A percentile compares a stretch with the other conserved stretches of the same genome.
phyloP scores from a whole-genome alignment of 2,797 vertebrate species.

The Bovichtus diacanthus region DNA sequence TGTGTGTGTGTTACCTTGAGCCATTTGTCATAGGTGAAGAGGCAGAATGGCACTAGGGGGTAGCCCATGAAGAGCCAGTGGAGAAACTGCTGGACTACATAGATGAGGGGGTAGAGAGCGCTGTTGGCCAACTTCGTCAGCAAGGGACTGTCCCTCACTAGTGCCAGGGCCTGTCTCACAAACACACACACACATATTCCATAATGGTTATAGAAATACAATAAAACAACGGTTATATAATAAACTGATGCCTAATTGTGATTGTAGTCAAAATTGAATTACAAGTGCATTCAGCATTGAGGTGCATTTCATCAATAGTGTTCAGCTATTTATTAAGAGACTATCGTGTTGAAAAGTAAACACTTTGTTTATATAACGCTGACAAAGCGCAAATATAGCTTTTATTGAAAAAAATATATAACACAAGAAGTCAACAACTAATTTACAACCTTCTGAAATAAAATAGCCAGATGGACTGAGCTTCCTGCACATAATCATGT shows the following conservation, averaged over 20 bases:
- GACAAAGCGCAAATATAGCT: neutral
- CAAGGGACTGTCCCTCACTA: slow-evolving; percentile 90
- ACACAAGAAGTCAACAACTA: neutral
- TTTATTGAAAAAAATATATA: neutral
- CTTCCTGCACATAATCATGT: neutral
- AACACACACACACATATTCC: slow-evolving; percentile 39
- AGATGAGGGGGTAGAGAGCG: slow-evolving; percentile 88
- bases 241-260: slow-evolving; percentile 2
- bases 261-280: slow-evolving; percentile 30
- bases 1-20: slow-evolving; percentile 86
- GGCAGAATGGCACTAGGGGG: slow-evolving; percentile 93
- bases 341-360: slow-evolving; percentile 9
- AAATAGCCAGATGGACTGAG: neutral
- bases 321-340: slow-evolving; percentile 14
- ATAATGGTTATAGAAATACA: neutral
- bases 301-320: slow-evolving; percentile 26
- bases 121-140: slow-evolving; percentile 86
- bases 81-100: slow-evolving; percentile 90
- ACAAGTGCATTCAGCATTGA: slow-evolving; percentile 20
- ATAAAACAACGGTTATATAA: slow-evolving; percentile 15
- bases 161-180: slow-evolving; percentile 80
- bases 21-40: slow-evolving; percentile 98
- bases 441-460: neutral
- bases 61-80: slow-evolving; percentile 99
- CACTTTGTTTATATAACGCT: slow-evolving; percentile 4